Percentiles rank a stretch among this genome's conserved stretches.
phyloP scores from a whole-genome alignment of 2,888 invertebrate species.

The Microplitis deprimator region DNA sequence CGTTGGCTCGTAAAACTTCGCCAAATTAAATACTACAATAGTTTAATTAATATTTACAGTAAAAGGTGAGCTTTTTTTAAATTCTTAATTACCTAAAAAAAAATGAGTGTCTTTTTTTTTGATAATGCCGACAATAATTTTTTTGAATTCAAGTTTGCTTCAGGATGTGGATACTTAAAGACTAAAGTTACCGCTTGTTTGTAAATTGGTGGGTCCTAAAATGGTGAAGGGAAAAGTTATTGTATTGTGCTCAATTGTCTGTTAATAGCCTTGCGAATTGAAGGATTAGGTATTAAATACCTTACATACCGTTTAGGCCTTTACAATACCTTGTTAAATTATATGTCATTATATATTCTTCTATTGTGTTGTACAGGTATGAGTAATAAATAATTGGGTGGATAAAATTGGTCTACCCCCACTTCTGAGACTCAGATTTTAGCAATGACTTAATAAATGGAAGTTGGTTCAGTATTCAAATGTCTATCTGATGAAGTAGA shows the following conservation, averaged over 20 bases:
- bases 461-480: no score
- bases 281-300: neutral
- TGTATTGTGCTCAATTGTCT: no score
- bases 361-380: neutral
- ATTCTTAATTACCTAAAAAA: neutral
- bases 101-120: no score
- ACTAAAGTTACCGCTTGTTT: no score
- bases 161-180: no score
- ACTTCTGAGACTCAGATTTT: neutral
- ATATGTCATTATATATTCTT: slow-evolving; percentile 6
- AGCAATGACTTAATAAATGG: neutral
- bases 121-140: no score
- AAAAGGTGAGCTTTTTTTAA: slow-evolving; percentile 10
- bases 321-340: neutral
- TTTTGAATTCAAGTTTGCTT: no score
- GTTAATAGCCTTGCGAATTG: neutral
- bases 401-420: slow-evolving; percentile 19
- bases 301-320: neutral
- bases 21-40: slow-evolving; percentile 24
- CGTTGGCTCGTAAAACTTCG: slow-evolving; percentile 26
- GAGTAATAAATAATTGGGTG: slow-evolving; percentile 3
- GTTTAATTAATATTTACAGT: slow-evolving; percentile 31
- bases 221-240: no score
- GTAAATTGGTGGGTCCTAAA: no score
- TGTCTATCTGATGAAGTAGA: no score